A percentile compares a stretch with the other conserved stretches of the same genome.
These are phyloP conservation scores for Ophioderma brevispina DNA, from an alignment of 35 echinoderm and acorn worm genomes.

Conservation along the genomic window DNA sequence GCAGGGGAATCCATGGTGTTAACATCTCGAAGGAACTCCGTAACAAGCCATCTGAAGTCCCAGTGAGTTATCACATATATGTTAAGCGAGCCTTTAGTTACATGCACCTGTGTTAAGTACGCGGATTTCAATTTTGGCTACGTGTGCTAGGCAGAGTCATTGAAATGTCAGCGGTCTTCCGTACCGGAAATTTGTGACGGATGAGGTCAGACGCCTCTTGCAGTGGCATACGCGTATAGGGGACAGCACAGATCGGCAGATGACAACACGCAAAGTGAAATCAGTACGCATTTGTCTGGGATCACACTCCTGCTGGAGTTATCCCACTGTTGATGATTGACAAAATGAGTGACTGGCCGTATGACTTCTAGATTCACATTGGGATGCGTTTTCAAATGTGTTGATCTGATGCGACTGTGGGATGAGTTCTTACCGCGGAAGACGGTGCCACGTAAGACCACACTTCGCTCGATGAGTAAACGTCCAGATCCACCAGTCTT, in stretches of 20 bases:
- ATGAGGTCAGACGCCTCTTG: slow-evolving; percentile 72
- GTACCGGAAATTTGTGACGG: slow-evolving; percentile 66
- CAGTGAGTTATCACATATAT: slow-evolving; percentile 61
- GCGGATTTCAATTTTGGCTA: slow-evolving; percentile 94
- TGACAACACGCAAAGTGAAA: too few species aligned
- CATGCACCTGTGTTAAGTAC: slow-evolving; percentile 70
- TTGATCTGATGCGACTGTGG: slow-evolving; percentile 83
- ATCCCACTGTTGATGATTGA: slow-evolving; percentile 1
- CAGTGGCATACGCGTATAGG: slow-evolving; percentile 82
- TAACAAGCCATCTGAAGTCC: not conserved
- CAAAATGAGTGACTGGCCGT: not conserved
- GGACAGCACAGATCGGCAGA: not conserved
- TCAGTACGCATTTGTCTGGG: not conserved
- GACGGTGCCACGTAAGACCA: slow-evolving; percentile 2
- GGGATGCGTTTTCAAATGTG: slow-evolving; percentile 87
- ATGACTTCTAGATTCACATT: slow-evolving; percentile 61
- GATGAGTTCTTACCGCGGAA: slow-evolving; percentile 39
- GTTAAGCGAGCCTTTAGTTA: slow-evolving; percentile 49
- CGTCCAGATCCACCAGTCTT: slow-evolving; percentile 63
- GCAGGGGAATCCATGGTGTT: slow-evolving; percentile 72
- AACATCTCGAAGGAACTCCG: slow-evolving; percentile 80
- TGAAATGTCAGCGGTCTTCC: slow-evolving; percentile 43
- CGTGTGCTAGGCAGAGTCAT: slow-evolving; percentile 78
- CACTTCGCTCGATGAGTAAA: slow-evolving; percentile 22
- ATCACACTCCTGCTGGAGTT: slow-evolving; percentile 15